These are phyloP conservation scores for Ceratotherium simum DNA, from an alignment of 2,113 vertebrate species.

Conservation along the genomic window DNA sequence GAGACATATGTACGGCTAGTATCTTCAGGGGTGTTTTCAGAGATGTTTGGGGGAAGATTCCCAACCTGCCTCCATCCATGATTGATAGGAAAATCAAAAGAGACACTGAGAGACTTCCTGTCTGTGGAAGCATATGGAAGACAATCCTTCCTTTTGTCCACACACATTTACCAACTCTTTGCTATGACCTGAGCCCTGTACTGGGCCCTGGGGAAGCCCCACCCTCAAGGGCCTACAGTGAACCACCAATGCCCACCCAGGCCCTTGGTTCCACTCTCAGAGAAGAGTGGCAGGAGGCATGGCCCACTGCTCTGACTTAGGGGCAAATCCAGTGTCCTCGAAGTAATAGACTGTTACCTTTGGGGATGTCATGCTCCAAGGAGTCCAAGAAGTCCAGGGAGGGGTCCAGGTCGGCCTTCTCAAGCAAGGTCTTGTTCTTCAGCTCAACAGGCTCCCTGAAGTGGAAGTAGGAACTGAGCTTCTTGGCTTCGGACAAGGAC, in stretches of 20 bases:
- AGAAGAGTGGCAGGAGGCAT: neutral
- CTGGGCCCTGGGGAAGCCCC: neutral
- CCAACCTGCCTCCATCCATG: neutral
- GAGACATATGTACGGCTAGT: neutral
- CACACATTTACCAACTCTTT: neutral
- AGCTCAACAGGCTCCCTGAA: constrained; percentile 88
- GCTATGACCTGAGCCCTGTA: neutral
- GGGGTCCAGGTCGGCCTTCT: constrained; percentile 92
- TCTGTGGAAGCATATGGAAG: neutral
- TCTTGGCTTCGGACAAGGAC: constrained; percentile 89
- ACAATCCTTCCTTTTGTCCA: neutral
- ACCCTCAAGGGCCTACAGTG: neutral
- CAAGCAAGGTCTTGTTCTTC: constrained; percentile 91
- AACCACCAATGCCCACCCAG: neutral
- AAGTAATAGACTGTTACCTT: constrained; percentile 87
- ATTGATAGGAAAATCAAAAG: neutral
- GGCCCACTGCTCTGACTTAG: neutral
- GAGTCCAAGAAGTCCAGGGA: constrained; percentile 94
- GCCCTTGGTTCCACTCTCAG: neutral
- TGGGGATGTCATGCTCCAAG: constrained; percentile 93
- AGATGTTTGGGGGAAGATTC: neutral
- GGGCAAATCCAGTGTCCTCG: neutral
- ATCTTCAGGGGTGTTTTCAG: neutral
- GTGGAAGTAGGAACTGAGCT: constrained; percentile 94
- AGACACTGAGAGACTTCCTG: neutral